A percentile compares a stretch with the other conserved stretches of the same genome.
These are phyloP conservation scores for Lepus europaeus DNA, from an alignment of 2,113 vertebrate species.

Conservation along the genomic window DNA sequence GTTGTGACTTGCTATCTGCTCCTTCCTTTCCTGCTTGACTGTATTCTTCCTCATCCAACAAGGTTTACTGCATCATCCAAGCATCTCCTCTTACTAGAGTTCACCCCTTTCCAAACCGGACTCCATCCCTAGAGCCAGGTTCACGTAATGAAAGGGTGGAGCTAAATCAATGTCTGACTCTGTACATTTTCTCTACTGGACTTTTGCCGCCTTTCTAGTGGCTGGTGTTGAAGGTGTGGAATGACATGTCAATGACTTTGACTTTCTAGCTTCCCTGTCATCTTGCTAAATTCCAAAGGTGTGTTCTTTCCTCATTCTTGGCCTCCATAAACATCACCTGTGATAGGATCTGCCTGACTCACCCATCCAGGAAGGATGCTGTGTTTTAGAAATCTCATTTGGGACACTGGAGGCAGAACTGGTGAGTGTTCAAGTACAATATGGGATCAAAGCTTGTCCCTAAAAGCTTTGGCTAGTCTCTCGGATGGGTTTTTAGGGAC, in stretches of 20 bases:
- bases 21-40: background rate
- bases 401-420: background rate
- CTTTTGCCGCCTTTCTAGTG: background rate
- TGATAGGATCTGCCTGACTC: conserved; percentile 3
- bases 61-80: background rate
- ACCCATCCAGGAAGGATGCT: background rate
- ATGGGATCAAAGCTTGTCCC: background rate
- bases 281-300: conserved; percentile 50
- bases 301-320: conserved; percentile 53
- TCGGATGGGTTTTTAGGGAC: background rate
- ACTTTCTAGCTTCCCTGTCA: background rate
- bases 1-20: background rate
- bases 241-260: background rate
- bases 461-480: background rate
- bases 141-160: background rate
- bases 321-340: background rate
- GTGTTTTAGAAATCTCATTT: conserved; percentile 4
- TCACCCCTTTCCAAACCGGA: background rate
- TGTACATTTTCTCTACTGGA: background rate
- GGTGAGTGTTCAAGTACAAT: background rate
- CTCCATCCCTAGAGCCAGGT: background rate
- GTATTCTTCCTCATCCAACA: background rate
- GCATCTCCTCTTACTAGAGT: background rate
- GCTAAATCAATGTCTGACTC: background rate
- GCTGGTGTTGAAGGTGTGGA: background rate